These are phyloP conservation scores for Elmis aenea DNA, from an alignment of 2,888 invertebrate species.

Conservation along the genomic window DNA sequence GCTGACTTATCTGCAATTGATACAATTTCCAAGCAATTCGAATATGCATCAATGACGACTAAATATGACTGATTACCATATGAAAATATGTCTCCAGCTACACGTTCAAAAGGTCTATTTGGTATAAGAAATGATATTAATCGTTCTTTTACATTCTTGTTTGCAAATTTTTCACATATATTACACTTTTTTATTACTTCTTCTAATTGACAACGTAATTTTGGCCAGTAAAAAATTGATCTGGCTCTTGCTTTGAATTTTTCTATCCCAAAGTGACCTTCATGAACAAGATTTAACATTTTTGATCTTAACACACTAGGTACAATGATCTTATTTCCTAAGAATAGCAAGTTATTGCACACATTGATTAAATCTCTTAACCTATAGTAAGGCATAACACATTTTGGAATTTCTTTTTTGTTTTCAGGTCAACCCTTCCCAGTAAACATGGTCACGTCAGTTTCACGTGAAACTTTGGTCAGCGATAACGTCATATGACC, in stretches of 20 bases:
- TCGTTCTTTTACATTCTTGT: background rate
- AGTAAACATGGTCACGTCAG: no score
- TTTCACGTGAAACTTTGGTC: no score
- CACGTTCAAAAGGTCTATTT: background rate
- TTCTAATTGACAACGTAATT: constrained; percentile 18
- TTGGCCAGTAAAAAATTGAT: constrained; percentile 16
- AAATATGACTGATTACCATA: constrained; percentile 5
- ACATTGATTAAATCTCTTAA: no score
- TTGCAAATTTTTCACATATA: constrained; percentile 2
- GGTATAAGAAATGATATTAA: background rate
- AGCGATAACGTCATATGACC: no score
- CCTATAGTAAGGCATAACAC: no score
- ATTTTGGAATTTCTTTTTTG: no score
- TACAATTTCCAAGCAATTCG: constrained; percentile 7
- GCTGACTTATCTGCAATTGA: constrained; percentile 1
- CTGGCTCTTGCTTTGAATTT: constrained; percentile 17
- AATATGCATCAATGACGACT: constrained; percentile 6
- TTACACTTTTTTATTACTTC: constrained; percentile 9
- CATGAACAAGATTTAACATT: constrained; percentile 18
- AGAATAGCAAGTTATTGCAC: no score
- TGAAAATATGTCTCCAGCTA: background rate
- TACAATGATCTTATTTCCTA: no score
- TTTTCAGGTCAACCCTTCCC: no score
- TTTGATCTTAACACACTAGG: no score
- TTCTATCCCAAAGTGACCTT: constrained; percentile 17